Conservation (phyloP, 2,113 vertebrate genomes). For the Sylvietta virens region DNA sequence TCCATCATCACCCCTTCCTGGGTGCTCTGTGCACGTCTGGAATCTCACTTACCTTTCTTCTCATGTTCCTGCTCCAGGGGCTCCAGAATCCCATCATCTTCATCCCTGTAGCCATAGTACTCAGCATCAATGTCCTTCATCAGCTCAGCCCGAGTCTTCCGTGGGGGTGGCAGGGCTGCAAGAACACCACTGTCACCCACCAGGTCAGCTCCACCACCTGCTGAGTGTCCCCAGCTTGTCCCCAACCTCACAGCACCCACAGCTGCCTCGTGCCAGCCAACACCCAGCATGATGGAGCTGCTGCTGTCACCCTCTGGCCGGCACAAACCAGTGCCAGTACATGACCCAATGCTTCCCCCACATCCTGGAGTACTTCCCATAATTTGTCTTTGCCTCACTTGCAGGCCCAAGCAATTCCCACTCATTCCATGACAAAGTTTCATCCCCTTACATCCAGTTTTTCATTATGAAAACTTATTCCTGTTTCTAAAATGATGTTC, state of each 20-base stretch:
- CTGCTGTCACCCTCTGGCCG: background rate
- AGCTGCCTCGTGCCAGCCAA: background rate
- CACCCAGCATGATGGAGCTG: background rate
- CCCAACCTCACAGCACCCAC: background rate
- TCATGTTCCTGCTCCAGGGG: slow-evolving; percentile 90
- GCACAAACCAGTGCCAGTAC: background rate
- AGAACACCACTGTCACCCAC: background rate
- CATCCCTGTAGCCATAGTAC: slow-evolving; percentile 94
- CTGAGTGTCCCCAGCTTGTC: background rate
- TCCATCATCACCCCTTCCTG: background rate
- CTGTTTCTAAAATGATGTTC: background rate
- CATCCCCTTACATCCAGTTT: background rate
- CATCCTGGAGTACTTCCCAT: background rate
- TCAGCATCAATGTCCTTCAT: slow-evolving; percentile 97
- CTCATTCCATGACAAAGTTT: background rate
- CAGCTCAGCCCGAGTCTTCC: slow-evolving; percentile 90
- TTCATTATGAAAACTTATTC: background rate
- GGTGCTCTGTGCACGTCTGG: background rate
- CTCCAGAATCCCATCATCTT: slow-evolving; percentile 91
- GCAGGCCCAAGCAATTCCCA: background rate
- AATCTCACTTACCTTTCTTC: slow-evolving; percentile 75
- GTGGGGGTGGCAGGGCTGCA: slow-evolving; percentile 83
- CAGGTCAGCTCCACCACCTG: background rate
- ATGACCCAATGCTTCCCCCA: background rate
- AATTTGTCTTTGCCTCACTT: background rate